A percentile compares a stretch with the other conserved stretches of the same genome.
phyloP scores from a whole-genome alignment of 2,888 invertebrate species.

The Ferrisia virgata region DNA sequence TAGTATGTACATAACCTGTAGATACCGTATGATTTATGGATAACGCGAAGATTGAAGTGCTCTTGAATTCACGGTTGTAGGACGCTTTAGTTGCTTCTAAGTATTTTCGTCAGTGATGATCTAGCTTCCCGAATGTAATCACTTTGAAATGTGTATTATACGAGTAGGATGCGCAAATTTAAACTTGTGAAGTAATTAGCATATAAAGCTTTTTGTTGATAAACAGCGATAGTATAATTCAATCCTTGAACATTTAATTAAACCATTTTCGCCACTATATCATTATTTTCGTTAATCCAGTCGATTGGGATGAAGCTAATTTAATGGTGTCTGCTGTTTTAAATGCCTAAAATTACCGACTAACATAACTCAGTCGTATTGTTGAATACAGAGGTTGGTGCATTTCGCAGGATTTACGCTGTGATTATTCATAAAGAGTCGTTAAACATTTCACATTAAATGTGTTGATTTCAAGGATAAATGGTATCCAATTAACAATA shows the following conservation, averaged over 20 bases:
- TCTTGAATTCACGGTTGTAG: background rate
- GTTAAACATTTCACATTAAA: slow-evolving; percentile 9
- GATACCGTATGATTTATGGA: background rate
- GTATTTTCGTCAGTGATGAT: background rate
- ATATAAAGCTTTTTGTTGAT: slow-evolving; percentile 4
- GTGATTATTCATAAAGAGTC: slow-evolving; percentile 9
- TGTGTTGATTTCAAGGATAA: slow-evolving; percentile 5
- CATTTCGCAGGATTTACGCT: slow-evolving; percentile 17
- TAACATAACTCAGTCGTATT: background rate
- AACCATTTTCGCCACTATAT: background rate
- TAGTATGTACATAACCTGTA: background rate
- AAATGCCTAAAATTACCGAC: slow-evolving; percentile 9
- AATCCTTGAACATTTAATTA: slow-evolving; percentile 17
- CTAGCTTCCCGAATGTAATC: background rate
- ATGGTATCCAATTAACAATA: slow-evolving; percentile 3
- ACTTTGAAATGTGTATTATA: background rate
- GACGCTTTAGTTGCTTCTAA: background rate
- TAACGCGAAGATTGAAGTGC: background rate
- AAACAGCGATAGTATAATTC: background rate
- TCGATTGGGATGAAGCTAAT: background rate
- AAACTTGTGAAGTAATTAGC: background rate
- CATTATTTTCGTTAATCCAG: background rate
- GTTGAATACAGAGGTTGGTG: background rate
- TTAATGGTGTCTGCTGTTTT: slow-evolving; percentile 14
- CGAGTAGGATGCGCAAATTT: background rate